Evolutionary conservation across 2,797 vertebrate genomes (phyloP), one percentile per base, ranked within the genome.

Genomic region (Oreochromis grahami): DNA sequence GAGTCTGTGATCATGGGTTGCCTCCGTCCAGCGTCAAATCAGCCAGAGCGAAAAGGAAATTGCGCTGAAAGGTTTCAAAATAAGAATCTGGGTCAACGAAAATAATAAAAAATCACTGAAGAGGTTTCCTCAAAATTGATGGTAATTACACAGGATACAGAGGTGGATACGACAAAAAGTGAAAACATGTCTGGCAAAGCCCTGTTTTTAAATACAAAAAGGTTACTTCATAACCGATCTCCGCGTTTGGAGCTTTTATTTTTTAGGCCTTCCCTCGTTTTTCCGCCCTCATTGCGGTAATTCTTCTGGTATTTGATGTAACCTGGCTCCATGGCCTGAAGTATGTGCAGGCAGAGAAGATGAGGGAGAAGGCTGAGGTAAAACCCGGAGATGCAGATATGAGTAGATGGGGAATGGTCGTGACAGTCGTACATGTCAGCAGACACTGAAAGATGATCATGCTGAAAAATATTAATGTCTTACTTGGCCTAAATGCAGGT

Each of bases 1-100:
- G 91, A 92, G 93, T 93, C 93, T 95, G 93, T 87, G 91, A 94
- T 93, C 94, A 93, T 91, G 93, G 93, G 91, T 83, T 85, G 92
- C 90, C 92, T 94, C 93, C 87, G 91, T 60, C 86, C 77, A 51
- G 87, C 84, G 85, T 94, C 88, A 95, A 93, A 8, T 0, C 58
- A 56, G 55, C 83, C 74, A 6, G 5, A 26, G 17, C 32, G 43
- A n/a, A 48, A 12, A 56, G 91, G 92, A 93, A 91, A 43, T 24
- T 24, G 14, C 8, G 65, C 12, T 3, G 1, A 1, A 2, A 45
- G 0, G 1, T 79, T 81, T 87, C 91, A 92, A 78, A 93, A 89
- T 89, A 94, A 92, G 24, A 89, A 5, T 17, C 7, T 1, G 10
- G 5, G 9, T 21, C 10, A 4, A 2, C 4, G 1, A 2, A 8